Conservation (phyloP, 2,797 vertebrate species). For the Simalia tracyae region DNA sequence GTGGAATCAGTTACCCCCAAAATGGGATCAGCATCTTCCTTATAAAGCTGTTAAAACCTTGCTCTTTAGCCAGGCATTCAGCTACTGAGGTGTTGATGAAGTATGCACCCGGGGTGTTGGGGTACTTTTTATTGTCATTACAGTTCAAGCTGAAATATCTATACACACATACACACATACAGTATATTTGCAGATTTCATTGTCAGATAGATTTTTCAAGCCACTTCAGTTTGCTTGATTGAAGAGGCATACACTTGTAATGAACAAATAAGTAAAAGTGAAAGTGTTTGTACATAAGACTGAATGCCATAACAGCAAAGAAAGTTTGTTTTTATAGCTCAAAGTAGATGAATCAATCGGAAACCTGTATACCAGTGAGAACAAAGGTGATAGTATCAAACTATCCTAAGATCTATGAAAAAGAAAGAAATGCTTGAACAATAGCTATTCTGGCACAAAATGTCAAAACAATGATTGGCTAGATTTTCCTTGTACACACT, state of each 20-base stretch:
- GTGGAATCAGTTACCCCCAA: neutral
- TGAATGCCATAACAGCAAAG: slow-evolving; percentile 26
- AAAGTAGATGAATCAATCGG: neutral
- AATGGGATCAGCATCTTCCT: neutral
- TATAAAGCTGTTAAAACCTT: neutral
- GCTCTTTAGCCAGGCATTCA: neutral
- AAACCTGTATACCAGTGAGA: neutral
- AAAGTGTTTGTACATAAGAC: slow-evolving; percentile 3
- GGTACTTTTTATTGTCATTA: neutral
- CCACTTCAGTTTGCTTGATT: neutral
- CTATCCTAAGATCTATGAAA: slow-evolving; percentile 18
- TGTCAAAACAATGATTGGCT: neutral
- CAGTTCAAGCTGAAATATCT: neutral
- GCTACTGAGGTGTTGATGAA: neutral
- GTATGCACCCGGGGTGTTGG: neutral
- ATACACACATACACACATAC: neutral
- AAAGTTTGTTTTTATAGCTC: slow-evolving; percentile 27
- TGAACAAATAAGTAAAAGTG: neutral
- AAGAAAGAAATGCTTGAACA: neutral
- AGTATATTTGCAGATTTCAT: neutral
- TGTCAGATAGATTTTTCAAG: neutral
- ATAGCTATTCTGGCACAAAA: neutral
- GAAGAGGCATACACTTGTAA: neutral
- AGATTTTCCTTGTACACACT: neutral
- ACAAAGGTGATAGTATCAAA: neutral